phyloP scores from a whole-genome alignment of 2,797 vertebrate species.

The Toxotes lorentzi region DNA sequence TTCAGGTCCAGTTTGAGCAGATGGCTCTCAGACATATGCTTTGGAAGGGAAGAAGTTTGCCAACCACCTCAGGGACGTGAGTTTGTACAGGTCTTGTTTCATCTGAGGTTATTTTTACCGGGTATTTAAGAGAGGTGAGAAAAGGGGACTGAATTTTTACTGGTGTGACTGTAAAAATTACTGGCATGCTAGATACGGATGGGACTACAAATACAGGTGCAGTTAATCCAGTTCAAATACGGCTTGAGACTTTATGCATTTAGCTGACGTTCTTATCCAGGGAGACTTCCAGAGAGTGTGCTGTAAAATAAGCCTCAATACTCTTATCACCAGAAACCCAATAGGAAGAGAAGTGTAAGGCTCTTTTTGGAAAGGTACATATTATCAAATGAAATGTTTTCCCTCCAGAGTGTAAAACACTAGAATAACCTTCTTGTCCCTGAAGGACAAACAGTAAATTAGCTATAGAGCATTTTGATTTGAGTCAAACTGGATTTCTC shows the following conservation, averaged over 20 bases:
- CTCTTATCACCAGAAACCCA: constrained; percentile 38
- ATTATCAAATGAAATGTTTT: constrained; percentile 38
- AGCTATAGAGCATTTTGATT: constrained; percentile 23
- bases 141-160: constrained; percentile 24
- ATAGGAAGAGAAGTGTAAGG: constrained; percentile 16
- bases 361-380: constrained; percentile 31
- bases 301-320: constrained; percentile 47
- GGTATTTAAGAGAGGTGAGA: constrained; percentile 41
- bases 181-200: constrained; percentile 29
- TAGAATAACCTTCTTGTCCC: constrained; percentile 30
- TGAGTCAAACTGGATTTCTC: constrained; percentile 23
- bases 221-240: constrained; percentile 56
- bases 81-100: constrained; percentile 64
- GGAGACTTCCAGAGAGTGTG: constrained; percentile 36
- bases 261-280: constrained; percentile 40
- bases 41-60: constrained; percentile 58
- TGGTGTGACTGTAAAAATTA: constrained; percentile 36
- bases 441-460: constrained; percentile 45
- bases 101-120: constrained; percentile 61
- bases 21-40: constrained; percentile 70
- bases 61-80: constrained; percentile 52
- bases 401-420: constrained; percentile 7
- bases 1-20: constrained; percentile 63
- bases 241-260: constrained; percentile 35
- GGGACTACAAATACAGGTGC: constrained; percentile 47